Base-by-base conservation (phyloP, 1,140 invertebrate species). In the Drosophila suzukii region DNA sequence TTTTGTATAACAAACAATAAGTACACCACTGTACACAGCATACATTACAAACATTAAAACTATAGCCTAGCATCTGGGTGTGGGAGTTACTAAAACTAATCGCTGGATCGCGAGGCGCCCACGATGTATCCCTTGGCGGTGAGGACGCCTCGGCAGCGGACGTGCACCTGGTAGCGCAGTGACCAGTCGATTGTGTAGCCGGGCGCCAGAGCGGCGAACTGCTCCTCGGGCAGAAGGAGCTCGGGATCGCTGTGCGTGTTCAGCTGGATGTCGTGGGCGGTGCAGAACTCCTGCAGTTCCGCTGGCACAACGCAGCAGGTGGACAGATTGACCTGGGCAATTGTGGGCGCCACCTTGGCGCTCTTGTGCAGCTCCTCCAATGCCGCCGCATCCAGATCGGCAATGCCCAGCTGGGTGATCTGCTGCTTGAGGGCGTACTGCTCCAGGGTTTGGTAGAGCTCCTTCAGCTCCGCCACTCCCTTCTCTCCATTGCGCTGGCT, bases 251-350 rank as follows among this genome's bases (percentile, higher is more conserved):
- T 98, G 92, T 99, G 98, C 0, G 98, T 99, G 6, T 99, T 93
- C 20, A 99, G 93, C 86, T 99, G 98, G 51, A 99, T 96, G 79
- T 98, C 96, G 85, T 98, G 95, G 76, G 97, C 95, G 88, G 96
- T 97, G 58, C 98, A 97, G 93, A 98, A 99, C 56, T 95, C 94
- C 91, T 97, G 96, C 60, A 99, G 94, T 11, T 96, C 95, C 20
- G 96, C 95, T 12, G 98, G 98, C 63, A 99, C 98, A 4, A 98
- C 96, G 94, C 98, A 99, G 92, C 98, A 99, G 4, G 96, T 96
- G 1, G 97, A 96, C 51, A 99, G 94, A 93, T 98, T 99, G 67
- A 99, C 98, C 93, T 99, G 98, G 72, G 98, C 96, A 61, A 98
- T 98, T 73, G 94, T 95, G 15, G 98, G 98, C 81, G 97, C 97